Evolutionary conservation across 2,888 invertebrate genomes (phyloP).

Genomic region (Yponomeuta cagnagella): DNA sequence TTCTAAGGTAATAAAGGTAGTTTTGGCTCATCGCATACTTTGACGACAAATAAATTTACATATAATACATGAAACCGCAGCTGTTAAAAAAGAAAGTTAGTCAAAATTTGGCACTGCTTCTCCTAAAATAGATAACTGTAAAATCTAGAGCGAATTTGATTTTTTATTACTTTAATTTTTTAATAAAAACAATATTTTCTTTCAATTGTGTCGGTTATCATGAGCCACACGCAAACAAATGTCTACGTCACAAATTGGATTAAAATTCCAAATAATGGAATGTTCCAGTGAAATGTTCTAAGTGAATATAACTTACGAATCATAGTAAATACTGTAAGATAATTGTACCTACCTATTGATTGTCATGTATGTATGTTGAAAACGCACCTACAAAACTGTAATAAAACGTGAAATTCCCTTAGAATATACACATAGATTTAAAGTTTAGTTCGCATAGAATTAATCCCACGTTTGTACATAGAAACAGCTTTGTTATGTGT

Average conservation of each 20-base stretch:
- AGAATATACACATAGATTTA: background rate
- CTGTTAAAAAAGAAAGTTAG: too few relatives aligned
- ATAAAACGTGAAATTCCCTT: background rate
- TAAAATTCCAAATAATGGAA: background rate
- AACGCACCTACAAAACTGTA: background rate
- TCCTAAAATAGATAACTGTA: too few relatives aligned
- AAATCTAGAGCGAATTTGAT: too few relatives aligned
- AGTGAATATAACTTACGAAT: background rate
- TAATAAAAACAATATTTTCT: background rate
- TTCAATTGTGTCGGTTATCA: background rate
- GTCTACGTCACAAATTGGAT: background rate
- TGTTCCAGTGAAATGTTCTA: background rate
- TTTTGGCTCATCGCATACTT: background rate
- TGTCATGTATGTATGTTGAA: slow-evolving; percentile 1
- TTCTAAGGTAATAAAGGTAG: background rate
- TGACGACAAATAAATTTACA: too few relatives aligned
- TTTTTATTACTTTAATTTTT: too few relatives aligned
- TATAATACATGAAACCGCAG: too few relatives aligned
- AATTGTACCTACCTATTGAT: background rate
- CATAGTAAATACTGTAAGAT: slow-evolving; percentile 2
- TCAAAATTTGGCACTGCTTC: too few relatives aligned
- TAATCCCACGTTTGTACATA: slow-evolving; percentile 10
- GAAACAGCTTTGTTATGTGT: slow-evolving; percentile 18
- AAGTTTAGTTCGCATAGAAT: slow-evolving; percentile 12
- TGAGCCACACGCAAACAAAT: background rate